Base-by-base conservation (phyloP, 2,113 vertebrate genomes). In the Sapayoa aenigma region DNA sequence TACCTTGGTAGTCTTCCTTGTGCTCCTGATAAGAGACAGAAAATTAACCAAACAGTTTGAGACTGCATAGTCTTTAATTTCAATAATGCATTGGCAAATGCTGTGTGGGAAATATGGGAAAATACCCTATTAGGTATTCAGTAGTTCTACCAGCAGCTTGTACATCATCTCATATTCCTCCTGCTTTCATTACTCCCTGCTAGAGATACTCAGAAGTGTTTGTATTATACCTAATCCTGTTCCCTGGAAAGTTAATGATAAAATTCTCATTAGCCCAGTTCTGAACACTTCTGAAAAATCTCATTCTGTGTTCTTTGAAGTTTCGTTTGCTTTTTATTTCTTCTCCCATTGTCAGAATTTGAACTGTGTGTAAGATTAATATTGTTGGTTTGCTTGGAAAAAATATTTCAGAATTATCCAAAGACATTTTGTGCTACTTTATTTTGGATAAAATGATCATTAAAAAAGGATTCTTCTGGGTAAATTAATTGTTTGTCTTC, bases 231-330 rank as follows among this genome's bases (percentile, higher is more conserved):
- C 27, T 93, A 94, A 90, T 87, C 60, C 79, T 81, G 30, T 80
- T 97, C 67, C 72, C 7, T 52, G 60, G 39, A 39, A 94, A 90
- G 67, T 73, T 87, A 92, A 94, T 90, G 90, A 95, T 83, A 95
- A 95, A 93, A 94, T 94, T 95, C 91, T 94, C 63, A 83, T 95
- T 95, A 93, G 42, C 35, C 28, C 53, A 31, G 35, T 76, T 67
- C 39, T 18, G 67, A 88, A 50, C 49, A 50, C 53, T 87, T 93
- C 71, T 91, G 46, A 93, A 85, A 91, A 86, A 68, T 71, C 44
- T 66, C 84, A 68, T 68, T 62, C 33, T 0, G 0, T 41, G 20
- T 71, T 93, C 78, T 73, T 94, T 92, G 78, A 93, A 46, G 28
- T 71, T 94, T 72, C 7, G 1, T 19, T 73, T 87, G 59, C 67